Base-by-base conservation (phyloP, 2,113 vertebrate species). In the Zosterops hypoxanthus region DNA sequence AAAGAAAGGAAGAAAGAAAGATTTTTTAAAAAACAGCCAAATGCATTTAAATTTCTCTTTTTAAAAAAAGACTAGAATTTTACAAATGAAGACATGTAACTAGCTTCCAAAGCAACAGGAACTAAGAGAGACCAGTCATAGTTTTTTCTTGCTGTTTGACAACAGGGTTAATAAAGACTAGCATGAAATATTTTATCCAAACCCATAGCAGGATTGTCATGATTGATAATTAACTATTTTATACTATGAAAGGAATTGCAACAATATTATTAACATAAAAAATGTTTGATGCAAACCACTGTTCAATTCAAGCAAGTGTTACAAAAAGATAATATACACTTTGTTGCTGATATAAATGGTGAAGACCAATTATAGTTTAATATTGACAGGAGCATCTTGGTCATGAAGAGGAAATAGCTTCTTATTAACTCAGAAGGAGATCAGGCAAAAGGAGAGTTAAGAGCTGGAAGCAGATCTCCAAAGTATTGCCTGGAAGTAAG, bases 21-120 rank as follows among this genome's bases (percentile, higher is more conserved):
- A 59, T 23, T 41, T 6, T 8, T 6, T 2, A 19, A 39, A 61
- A 60, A 5, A 13, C 8, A 53, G 1, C 3, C 12, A 20, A 66
- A 56, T 36, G 77, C 17, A 86, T 92, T 66, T 53, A 60, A 52
- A 18, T 87, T 41, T 91, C 41, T 66, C 11, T 59, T 33, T 77
- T 42, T 34, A 10, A 3, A 6, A 11, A 56, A 77, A 26, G 41
- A 71, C 70, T 15, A 92, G 28, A 34, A 44, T 60, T 78, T 46
- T 91, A 90, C 59, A 86, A 95, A 84, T 65, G 53, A 70, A 92
- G 41, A 41, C 31, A 68, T 81, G 55, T 60, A 94, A 92, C 64
- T 82, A 88, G 82, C 97, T 98, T 96, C 96, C 95, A 97, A 96
- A 98, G 96, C 90, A 98, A 97, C 94, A 85, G 93, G 93, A 97